phyloP scores from a whole-genome alignment of 1,140 invertebrate genomes.

The Cylas formicarius region DNA sequence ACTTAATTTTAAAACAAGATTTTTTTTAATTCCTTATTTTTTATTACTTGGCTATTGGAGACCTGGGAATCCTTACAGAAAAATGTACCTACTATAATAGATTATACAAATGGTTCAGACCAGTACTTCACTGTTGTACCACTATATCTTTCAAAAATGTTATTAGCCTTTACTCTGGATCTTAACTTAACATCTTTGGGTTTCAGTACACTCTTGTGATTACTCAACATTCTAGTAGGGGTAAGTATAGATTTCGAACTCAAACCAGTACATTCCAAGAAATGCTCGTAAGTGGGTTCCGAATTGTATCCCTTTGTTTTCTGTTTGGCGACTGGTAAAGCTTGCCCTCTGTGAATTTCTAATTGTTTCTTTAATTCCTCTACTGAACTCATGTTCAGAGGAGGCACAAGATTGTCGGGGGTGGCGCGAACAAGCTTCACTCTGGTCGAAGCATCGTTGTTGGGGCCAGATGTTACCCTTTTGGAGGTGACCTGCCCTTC shows the following conservation, averaged over 20 bases:
- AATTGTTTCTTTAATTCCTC: conserved; percentile 35
- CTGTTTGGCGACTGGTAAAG: conserved; percentile 7
- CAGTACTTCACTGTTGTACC: conserved; percentile 37
- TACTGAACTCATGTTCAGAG: conserved; percentile 29
- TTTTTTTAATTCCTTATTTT: too few species aligned
- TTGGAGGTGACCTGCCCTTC: conserved; percentile 20
- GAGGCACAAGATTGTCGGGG: conserved; percentile 23
- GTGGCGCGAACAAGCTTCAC: conserved; percentile 30
- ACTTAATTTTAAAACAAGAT: too few species aligned
- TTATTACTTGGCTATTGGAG: too few species aligned
- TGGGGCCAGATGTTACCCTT: not conserved
- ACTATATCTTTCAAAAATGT: conserved; percentile 32
- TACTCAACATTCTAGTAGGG: conserved; percentile 60
- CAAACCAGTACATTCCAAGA: conserved; percentile 69
- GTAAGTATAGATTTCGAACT: conserved; percentile 75
- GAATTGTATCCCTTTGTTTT: too few species aligned
- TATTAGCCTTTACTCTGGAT: conserved; percentile 41
- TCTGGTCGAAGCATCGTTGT: conserved; percentile 16
- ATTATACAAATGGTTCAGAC: conserved; percentile 39
- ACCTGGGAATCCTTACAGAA: too few species aligned
- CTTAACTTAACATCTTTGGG: conserved; percentile 68
- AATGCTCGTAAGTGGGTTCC: conserved; percentile 59
- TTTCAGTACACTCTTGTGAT: conserved; percentile 68
- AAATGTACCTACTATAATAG: too few species aligned
- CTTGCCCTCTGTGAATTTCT: conserved; percentile 25